Evolutionary conservation across 2,888 invertebrate genomes (phyloP).

Genomic region (Actias luna): DNA sequence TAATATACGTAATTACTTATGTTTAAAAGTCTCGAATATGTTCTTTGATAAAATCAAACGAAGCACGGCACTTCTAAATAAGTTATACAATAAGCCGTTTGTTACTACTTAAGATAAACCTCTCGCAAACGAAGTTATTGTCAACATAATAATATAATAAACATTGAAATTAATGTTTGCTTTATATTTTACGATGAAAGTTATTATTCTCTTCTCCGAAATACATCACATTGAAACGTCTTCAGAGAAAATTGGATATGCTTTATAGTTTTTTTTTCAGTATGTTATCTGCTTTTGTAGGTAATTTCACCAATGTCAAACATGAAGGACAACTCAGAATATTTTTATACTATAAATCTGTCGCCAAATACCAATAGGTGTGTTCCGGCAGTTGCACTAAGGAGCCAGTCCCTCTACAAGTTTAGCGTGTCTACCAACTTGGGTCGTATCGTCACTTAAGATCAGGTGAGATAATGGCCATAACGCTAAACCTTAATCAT

Average conservation of each 20-base stretch:
- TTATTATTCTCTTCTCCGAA: background rate
- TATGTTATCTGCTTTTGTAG: too few species aligned
- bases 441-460: too few species aligned
- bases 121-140: conserved; percentile 2
- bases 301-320: too few species aligned
- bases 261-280: too few species aligned
- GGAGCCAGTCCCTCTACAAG: too few species aligned
- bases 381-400: too few species aligned
- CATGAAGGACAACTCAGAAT: too few species aligned
- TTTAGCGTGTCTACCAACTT: too few species aligned
- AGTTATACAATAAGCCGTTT: conserved; percentile 3
- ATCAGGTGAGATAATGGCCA: too few species aligned
- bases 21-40: background rate
- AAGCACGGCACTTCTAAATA: background rate
- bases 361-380: too few species aligned
- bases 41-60: background rate
- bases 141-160: background rate
- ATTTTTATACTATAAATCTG: too few species aligned
- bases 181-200: background rate
- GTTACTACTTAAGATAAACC: background rate
- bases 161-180: conserved; percentile 2
- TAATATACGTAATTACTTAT: background rate
- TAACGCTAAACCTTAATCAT: too few species aligned
- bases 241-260: background rate
- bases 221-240: background rate